Percentiles rank a stretch among this genome's conserved stretches.
Evolutionary conservation across 2,797 vertebrate species (phyloP).

Genomic region (Pseudotriccus pelzelni): DNA sequence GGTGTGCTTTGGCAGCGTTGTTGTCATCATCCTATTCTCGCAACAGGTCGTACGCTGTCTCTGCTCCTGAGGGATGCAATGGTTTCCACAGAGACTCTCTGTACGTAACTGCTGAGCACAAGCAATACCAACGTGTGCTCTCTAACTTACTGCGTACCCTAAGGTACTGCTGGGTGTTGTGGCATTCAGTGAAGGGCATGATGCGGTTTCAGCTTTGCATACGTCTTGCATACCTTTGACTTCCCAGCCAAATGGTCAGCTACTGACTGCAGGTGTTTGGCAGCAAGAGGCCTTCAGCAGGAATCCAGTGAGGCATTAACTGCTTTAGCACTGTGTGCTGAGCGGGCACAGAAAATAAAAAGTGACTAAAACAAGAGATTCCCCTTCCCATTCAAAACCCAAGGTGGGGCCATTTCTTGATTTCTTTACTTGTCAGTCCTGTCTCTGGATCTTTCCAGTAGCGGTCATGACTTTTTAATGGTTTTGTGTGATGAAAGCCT

Average conservation of each 20-base stretch:
- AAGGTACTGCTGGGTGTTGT: neutral
- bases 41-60: fast-evolving
- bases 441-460: neutral
- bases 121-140: fast-evolving
- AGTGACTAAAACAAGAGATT: neutral
- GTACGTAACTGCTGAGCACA: neutral
- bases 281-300: neutral
- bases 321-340: fast-evolving
- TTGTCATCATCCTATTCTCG: neutral
- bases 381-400: neutral
- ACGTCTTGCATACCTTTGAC: neutral
- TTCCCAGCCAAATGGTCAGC: neutral
- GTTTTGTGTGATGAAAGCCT: neutral
- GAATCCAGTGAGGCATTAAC: neutral
- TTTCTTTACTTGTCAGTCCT: neutral
- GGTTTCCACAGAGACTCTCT: neutral
- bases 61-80: neutral
- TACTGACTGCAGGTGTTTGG: neutral
- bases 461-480: neutral
- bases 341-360: neutral
- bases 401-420: neutral
- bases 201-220: fast-evolving
- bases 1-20: neutral
- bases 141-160: neutral
- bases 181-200: neutral